These are phyloP conservation scores for Theocolax elegans DNA, from an alignment of 1,140 invertebrate species.

Conservation along the genomic window DNA sequence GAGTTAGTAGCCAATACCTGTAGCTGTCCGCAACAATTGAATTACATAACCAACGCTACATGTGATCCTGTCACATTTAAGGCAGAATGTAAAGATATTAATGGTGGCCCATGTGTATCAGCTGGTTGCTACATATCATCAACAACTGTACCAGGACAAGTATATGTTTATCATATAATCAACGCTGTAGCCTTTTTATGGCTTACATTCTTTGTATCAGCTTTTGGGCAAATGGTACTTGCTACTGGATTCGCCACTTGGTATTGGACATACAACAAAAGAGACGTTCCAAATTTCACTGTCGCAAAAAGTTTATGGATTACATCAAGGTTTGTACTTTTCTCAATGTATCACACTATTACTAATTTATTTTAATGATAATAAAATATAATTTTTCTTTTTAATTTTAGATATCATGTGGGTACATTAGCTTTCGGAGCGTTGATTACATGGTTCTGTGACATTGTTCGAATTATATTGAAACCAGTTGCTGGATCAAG, in stretches of 20 bases:
- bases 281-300: constrained; percentile 85
- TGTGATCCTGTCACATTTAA: constrained; percentile 71
- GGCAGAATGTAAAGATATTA: constrained; percentile 66
- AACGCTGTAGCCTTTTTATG: constrained; percentile 93
- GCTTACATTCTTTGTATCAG: constrained; percentile 89
- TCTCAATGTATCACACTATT: background rate
- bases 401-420: constrained; percentile 76
- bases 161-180: constrained; percentile 71
- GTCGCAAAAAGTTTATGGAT: constrained; percentile 74
- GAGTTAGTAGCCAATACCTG: constrained; percentile 42
- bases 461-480: constrained; percentile 84
- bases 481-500: constrained; percentile 82
- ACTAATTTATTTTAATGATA: background rate
- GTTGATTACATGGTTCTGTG: constrained; percentile 89
- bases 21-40: constrained; percentile 42
- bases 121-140: constrained; percentile 71
- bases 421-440: constrained; percentile 96
- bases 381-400: too few species aligned
- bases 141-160: constrained; percentile 64
- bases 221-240: constrained; percentile 90
- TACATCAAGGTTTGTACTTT: constrained; percentile 35
- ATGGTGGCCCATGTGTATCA: constrained; percentile 55
- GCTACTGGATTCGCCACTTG: constrained; percentile 87
- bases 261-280: constrained; percentile 92
- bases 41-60: constrained; percentile 65